Evolutionary conservation across 2,888 invertebrate genomes (phyloP), one percentile per base, ranked within the genome.

Genomic region (Parapristionchus giblindavisi): DNA sequence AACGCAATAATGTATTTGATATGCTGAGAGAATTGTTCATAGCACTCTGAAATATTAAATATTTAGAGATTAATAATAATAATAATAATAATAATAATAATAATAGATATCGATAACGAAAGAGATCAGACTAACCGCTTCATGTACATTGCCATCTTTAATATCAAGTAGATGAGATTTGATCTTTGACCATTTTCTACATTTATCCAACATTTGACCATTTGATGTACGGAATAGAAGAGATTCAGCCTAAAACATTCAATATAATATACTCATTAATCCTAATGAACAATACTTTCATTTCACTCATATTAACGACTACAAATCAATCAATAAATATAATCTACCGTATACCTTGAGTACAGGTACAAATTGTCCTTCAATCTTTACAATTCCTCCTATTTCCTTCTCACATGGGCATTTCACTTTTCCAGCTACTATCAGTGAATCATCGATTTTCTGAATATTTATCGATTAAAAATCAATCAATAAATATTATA

Each of bases 291-390:
- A 24, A 54, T 27, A 54, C 24, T n/a, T 14, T 54, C 54, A 14
- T 24, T 54, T 24, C 8, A 14, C 48, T 48, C 48, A 48, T 48
- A 11, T n/a, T n/a, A n/a, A n/a, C n/a, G n/a, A n/a, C n/a, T n/a
- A n/a, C n/a, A n/a, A n/a, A n/a, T n/a, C 8, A 8, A 17, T 8
- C 32, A 34, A 24, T 36, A 3, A 36, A 34, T 21, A 21, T 6
- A 3, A n/a, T 2, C 40, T 34, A 21, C 24, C 32, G 24, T 27
- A 3, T 5, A 68, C 66, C 66, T 51, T 48, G 17, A 68, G 32
- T 8, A 52, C 34, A 34, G 66, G 66, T n/a, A 68, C 38, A 52
- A 68, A 68, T 21, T 38, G 51, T 43, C 66, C 66, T 36, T 68
- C 27, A 52, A 51, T 68, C 66, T 68, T 68, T 48, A 68, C 52